These are phyloP conservation scores for Campylorhamphus procurvoides DNA, from an alignment of 2,113 vertebrate genomes.

Conservation along the genomic window DNA sequence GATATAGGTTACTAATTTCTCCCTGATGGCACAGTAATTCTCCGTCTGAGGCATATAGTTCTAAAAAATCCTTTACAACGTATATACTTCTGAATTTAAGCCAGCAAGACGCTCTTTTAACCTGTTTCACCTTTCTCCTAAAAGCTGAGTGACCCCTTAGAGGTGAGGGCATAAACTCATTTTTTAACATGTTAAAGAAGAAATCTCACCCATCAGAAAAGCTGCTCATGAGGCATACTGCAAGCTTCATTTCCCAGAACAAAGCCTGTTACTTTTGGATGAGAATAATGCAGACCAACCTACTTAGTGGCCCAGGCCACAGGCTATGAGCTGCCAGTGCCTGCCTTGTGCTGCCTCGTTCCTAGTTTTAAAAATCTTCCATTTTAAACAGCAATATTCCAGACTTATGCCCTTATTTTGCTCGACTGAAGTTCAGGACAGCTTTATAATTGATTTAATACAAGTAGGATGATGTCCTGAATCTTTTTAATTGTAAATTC, in stretches of 20 bases:
- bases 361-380: background rate
- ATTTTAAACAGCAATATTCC: background rate
- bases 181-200: background rate
- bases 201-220: background rate
- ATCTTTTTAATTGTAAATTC: background rate
- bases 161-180: background rate
- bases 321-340: background rate
- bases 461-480: background rate
- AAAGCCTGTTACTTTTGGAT: background rate
- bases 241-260: background rate
- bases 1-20: background rate
- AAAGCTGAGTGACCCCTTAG: background rate
- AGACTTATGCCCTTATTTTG: background rate
- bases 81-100: background rate
- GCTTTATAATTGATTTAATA: background rate
- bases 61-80: background rate
- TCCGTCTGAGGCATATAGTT: background rate
- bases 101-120: background rate
- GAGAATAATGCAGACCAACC: background rate
- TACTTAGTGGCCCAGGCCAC: background rate
- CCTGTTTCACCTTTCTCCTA: background rate
- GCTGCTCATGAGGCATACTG: rapidly evolving
- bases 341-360: background rate
- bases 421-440: background rate
- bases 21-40: background rate